Conservation (phyloP, 2,113 vertebrate species). For the Pseudonaja textilis region DNA sequence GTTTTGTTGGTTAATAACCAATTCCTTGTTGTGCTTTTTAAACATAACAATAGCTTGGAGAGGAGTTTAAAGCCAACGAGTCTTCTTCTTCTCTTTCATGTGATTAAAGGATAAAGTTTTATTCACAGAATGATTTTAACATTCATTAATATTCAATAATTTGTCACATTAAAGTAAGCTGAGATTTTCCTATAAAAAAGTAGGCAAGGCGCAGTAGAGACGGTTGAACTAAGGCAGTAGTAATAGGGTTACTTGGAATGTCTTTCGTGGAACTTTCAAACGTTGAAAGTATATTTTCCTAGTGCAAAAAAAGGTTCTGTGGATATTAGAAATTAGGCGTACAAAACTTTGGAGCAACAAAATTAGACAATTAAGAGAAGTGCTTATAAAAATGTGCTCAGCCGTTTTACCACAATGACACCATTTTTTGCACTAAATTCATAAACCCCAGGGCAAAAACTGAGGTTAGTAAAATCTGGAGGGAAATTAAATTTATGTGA, state of each 20-base stretch:
- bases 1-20: constrained; percentile 49
- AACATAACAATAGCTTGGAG: constrained; percentile 1
- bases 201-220: background rate
- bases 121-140: constrained; percentile 8
- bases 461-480: no score
- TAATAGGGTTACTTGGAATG: background rate
- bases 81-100: background rate
- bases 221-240: background rate
- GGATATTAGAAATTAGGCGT: background rate
- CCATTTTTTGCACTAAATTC: no score
- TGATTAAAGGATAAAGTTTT: constrained; percentile 2
- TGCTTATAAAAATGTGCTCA: no score
- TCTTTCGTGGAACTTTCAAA: background rate
- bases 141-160: constrained; percentile 11
- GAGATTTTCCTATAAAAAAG: background rate
- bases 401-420: no score
- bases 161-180: background rate
- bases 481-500: no score
- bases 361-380: background rate
- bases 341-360: background rate
- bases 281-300: background rate
- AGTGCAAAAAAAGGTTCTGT: background rate
- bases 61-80: background rate
- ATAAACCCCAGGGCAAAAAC: no score
- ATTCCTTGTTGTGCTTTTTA: constrained; percentile 37